Base-by-base conservation (phyloP, 1,140 invertebrate genomes). In the Caenorhabditis remanei region DNA sequence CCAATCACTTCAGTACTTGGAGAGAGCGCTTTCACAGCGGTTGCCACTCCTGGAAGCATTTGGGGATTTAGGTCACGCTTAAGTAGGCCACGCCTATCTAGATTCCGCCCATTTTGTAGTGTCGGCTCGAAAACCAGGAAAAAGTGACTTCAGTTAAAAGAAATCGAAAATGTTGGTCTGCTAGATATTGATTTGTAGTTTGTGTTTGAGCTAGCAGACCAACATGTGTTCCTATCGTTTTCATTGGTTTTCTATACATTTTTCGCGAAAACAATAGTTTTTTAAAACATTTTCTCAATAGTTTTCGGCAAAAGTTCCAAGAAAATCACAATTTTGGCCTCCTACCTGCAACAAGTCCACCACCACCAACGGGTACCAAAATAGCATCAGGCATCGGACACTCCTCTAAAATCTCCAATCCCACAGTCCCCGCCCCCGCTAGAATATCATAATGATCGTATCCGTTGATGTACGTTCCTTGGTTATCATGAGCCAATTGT, bases 381-480 rank as follows among this genome's bases (percentile, higher is more conserved):
- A 93, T 92, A 19, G 93, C 94, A 89, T 94, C 94, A 8, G 71
- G 94, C 56, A 58, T 90, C 56, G 19, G 58, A n/a, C 8, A 75
- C 9, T 94, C 92, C 92, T 97, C 96, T 2, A 96, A 91, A 75
- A 97, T 97, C 93, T 98, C 97, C 88, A 97, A 91, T 1, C 96
- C 97, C 89, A 97, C 95, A 0, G 96, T 97, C 8, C 96, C 96
- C 93, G 97, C 96, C 0, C 96, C 97, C 4, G 96, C 96, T 93
- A 98, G 95, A 67, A 97, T 96, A 90, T 97, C 94, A 0, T 96
- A 96, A 93, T 97, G 96, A 93, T 97, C 96, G 92, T 90, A 90
- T 4, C 90, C 90, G 75, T 90, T 90, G 65, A 90, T 89, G 61
- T 90, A 90, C 7, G 53, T 85, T 11, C 43, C 79, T 9, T 85